phyloP scores from a whole-genome alignment of 2,888 invertebrate genomes.

The Molorchus minor region DNA sequence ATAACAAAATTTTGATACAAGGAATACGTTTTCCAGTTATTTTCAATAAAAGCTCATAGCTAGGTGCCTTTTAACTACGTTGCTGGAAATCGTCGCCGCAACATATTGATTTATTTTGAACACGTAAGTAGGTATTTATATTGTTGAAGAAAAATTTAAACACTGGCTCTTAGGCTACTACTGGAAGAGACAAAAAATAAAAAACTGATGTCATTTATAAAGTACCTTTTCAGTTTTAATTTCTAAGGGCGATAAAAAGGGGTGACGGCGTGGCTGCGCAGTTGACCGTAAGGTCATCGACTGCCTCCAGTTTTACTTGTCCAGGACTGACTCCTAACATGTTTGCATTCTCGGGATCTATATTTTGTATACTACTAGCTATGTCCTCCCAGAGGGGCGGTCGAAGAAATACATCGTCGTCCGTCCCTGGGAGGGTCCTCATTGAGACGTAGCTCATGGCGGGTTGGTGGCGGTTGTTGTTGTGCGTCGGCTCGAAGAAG shows the following conservation, averaged over 20 bases:
- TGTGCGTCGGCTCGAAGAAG: conserved; percentile 68
- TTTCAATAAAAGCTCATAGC: no score
- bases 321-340: conserved; percentile 80
- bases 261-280: conserved; percentile 78
- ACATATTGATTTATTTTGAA: no score
- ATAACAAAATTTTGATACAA: no score
- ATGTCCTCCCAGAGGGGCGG: conserved; percentile 93
- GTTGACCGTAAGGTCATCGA: conserved; percentile 66
- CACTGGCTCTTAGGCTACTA: no score
- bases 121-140: no score
- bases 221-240: conserved; percentile 80
- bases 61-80: no score
- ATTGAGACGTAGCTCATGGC: conserved; percentile 67
- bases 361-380: conserved; percentile 87
- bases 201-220: no score
- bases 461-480: conserved; percentile 44
- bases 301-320: conserved; percentile 83
- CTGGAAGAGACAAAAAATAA: no score
- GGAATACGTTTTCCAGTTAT: no score
- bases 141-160: no score
- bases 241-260: conserved; percentile 79
- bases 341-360: conserved; percentile 89
- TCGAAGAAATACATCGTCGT: conserved; percentile 87
- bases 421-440: conserved; percentile 66
- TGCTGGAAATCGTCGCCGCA: no score